A percentile compares a stretch with the other conserved stretches of the same genome.
Conservation (phyloP, 2,797 vertebrate species). For the Aldrovandia affinis region DNA sequence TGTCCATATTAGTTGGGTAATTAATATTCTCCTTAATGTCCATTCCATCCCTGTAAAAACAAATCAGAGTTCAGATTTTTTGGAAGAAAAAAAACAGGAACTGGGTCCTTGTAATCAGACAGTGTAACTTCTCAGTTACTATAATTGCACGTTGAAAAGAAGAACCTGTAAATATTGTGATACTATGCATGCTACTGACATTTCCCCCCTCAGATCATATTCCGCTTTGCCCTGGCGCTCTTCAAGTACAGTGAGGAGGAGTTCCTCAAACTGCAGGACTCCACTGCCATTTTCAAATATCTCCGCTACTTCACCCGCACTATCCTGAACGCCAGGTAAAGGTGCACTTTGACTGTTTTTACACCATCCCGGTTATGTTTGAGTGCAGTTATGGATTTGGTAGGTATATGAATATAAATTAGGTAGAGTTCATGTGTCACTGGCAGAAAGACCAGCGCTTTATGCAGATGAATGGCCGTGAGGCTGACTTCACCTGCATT, state of each 20-base stretch:
- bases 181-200: too few relatives aligned
- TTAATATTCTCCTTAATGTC: not conserved
- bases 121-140: too few relatives aligned
- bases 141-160: too few relatives aligned
- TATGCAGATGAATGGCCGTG: too few relatives aligned
- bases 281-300: constrained; percentile 93
- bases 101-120: not conserved
- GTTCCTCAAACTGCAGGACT: constrained; percentile 89
- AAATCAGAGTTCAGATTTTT: not conserved
- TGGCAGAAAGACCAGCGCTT: too few relatives aligned
- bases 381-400: too few relatives aligned
- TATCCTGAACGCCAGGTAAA: constrained; percentile 88
- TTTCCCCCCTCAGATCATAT: constrained; percentile 84
- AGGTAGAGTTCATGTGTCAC: too few relatives aligned
- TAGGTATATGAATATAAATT: too few relatives aligned
- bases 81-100: not conserved
- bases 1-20: not conserved
- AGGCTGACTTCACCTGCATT: too few relatives aligned
- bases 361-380: too few relatives aligned
- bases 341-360: too few relatives aligned
- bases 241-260: constrained; percentile 98
- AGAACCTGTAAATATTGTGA: too few relatives aligned
- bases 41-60: not conserved
- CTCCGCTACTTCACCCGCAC: constrained; percentile 90
- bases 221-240: constrained; percentile 90